Base-by-base conservation (phyloP, 2,888 invertebrate genomes). In the Philereme transversata region DNA sequence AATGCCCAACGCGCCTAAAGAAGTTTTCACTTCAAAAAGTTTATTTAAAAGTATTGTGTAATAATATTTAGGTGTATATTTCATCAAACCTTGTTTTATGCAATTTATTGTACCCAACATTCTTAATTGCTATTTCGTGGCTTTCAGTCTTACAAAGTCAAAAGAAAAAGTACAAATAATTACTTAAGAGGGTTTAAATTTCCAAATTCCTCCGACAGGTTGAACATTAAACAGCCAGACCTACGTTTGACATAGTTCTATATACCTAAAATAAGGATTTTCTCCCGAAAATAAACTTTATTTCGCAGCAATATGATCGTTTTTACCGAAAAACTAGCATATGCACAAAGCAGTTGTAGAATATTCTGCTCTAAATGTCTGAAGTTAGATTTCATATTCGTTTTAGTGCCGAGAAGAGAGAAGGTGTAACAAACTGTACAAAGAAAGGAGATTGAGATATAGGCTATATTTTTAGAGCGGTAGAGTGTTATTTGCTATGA, bases 231-330 rank as follows among this genome's bases (percentile, higher is more conserved):
- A 78, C 72, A 77, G 74, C 59, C 62, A 60, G 56, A 71, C 71
- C 73, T 72, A 74, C 74, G 74, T 77, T 82, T 81, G 79, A 81
- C 75, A 79, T 79, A 75, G 77, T 77, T 79, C 68, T 79, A 76
- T 84, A 79, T 80, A 76, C 70, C 67, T 69, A 67, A 52, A 68
- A 55, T 60, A 58, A 52, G 9, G 33, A 60, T 59, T 57, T 65
- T 72, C 57, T 62, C 48, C 67, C 73, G 56, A 78, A 81, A 79
- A 75, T 65, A 62, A 51, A 65, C 76, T 75, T 69, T 79, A 70
- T 60, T 45, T 36, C 60, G 62, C 47, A 65, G 64, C 56, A 65
- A 75, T 74, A 81, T 69, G 76, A 76, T 70, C 64, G 65, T 60
- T 78, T 81, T 77, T 77, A 61, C 64, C 67, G 68, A 51, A 65